phyloP scores from a whole-genome alignment of 2,113 vertebrate species.

The Catagonus wagneri region DNA sequence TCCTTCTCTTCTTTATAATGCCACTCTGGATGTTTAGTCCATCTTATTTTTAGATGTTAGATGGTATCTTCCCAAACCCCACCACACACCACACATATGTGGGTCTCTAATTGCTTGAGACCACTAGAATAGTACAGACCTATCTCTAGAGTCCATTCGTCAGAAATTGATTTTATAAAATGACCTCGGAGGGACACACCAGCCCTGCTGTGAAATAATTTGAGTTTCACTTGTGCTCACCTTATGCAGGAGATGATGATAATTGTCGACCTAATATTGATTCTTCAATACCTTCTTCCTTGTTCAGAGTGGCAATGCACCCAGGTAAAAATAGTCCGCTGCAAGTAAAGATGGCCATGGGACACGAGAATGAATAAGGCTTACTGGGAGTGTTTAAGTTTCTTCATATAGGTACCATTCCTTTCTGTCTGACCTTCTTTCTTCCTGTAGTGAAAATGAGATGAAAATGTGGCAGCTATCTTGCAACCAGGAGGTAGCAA shows the following conservation, averaged over 20 bases:
- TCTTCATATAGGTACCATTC: neutral
- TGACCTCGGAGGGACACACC: neutral
- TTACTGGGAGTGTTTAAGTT: neutral
- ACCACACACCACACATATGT: neutral
- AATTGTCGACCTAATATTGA: constrained; percentile 1
- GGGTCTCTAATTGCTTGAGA: neutral
- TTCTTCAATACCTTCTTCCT: neutral
- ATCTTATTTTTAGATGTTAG: constrained; percentile 35
- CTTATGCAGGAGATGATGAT: neutral
- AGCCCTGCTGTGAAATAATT: neutral
- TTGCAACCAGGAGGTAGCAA: neutral
- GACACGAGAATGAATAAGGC: neutral
- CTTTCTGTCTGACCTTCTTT: neutral
- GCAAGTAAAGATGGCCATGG: neutral
- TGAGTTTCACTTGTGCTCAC: neutral
- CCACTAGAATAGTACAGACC: neutral
- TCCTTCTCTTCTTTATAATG: neutral
- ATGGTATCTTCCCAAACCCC: neutral
- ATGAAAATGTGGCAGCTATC: neutral
- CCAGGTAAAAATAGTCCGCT: constrained; percentile 14
- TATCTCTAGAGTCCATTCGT: constrained; percentile 27
- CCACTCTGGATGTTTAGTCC: neutral
- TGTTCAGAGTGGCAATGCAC: neutral
- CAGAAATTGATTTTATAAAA: constrained; percentile 54
- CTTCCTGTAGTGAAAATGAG: neutral